These are phyloP conservation scores for Deilephila elpenor DNA, from an alignment of 2,888 invertebrate genomes.

Conservation along the genomic window DNA sequence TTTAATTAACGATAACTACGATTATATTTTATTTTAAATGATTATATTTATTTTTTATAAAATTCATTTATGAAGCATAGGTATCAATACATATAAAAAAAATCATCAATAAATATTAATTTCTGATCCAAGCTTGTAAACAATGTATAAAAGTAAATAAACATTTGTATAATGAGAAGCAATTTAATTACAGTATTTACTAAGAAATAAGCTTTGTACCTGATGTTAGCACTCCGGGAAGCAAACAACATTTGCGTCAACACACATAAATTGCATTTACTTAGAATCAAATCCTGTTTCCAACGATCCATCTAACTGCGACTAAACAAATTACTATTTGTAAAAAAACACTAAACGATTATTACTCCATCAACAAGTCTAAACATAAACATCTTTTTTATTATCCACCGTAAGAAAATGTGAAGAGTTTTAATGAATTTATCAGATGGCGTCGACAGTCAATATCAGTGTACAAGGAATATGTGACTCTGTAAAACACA, in stretches of 20 bases:
- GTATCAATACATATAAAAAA: too few species aligned
- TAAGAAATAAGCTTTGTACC: conserved; percentile 23
- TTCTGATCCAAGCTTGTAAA: too few species aligned
- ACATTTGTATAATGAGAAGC: background rate
- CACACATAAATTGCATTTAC: conserved; percentile 26
- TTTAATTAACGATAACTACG: too few species aligned
- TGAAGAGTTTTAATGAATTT: background rate
- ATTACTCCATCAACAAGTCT: conserved; percentile 5
- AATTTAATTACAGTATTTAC: conserved; percentile 1
- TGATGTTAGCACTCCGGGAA: conserved; percentile 32
- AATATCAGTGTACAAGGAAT: background rate
- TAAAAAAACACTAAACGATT: conserved; percentile 19
- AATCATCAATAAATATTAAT: too few species aligned
- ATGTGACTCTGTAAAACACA: background rate
- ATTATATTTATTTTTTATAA: too few species aligned
- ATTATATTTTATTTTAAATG: too few species aligned
- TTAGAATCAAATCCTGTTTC: conserved; percentile 24
- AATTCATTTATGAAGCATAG: too few species aligned
- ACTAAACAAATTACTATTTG: background rate
- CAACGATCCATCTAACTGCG: conserved; percentile 13
- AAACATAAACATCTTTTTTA: conserved; percentile 18
- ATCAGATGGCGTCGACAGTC: background rate
- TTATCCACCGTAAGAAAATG: background rate
- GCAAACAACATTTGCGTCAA: conserved; percentile 31
- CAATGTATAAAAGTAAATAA: background rate